Conservation (phyloP, 2,888 invertebrate genomes). For the Drosophila diplacantha region DNA sequence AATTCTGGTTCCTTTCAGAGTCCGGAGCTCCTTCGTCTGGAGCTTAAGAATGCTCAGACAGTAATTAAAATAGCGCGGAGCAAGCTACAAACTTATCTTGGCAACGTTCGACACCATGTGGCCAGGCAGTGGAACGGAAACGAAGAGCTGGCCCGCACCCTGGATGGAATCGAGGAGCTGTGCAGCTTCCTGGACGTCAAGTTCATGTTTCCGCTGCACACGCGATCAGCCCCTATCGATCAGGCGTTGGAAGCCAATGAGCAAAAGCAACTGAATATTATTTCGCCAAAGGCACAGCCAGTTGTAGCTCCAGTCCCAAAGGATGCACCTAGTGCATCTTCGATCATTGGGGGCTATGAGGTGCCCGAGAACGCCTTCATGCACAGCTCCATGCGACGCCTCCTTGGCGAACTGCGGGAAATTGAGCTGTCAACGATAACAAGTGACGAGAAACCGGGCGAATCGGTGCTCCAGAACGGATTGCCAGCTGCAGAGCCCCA, state of each 20-base stretch:
- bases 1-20: conserved; percentile 67
- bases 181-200: conserved; percentile 76
- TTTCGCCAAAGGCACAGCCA: background rate
- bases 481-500: conserved; percentile 66
- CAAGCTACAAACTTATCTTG: conserved; percentile 78
- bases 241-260: conserved; percentile 78
- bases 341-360: conserved; percentile 59
- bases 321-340: background rate
- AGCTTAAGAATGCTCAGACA: conserved; percentile 78
- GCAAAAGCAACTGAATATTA: conserved; percentile 51
- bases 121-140: conserved; percentile 60
- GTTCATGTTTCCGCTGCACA: conserved; percentile 70
- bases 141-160: conserved; percentile 74
- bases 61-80: conserved; percentile 78
- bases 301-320: background rate
- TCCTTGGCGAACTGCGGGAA: conserved; percentile 74
- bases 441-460: conserved; percentile 66
- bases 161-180: conserved; percentile 79
- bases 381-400: conserved; percentile 67
- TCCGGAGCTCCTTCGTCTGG: conserved; percentile 76
- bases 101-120: conserved; percentile 75
- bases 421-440: conserved; percentile 76
- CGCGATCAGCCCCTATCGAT: conserved; percentile 72
- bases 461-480: conserved; percentile 46
- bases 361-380: conserved; percentile 75